Conservation (phyloP, 53 echinoderm and acorn worm species). For the Echinometra lucunter region DNA sequence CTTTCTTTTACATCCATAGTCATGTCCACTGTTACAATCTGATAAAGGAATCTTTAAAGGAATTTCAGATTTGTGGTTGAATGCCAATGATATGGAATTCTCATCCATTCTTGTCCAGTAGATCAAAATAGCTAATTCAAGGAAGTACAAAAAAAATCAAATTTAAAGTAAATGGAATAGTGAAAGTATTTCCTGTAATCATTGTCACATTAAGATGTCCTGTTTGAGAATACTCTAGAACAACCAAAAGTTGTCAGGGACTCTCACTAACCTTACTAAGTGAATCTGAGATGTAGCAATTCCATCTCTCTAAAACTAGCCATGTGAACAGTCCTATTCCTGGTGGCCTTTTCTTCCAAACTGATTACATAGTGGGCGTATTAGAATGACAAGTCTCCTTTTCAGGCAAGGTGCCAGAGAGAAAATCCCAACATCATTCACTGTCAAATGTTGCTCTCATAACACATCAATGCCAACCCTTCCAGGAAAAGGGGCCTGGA, state of each 20-base stretch:
- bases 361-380: slow-evolving; percentile 1
- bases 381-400: not conserved
- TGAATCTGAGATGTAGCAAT: not conserved
- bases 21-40: not conserved
- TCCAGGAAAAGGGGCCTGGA: not conserved
- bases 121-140: no score
- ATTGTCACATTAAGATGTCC: not conserved
- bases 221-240: not conserved
- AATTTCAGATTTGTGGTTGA: not conserved
- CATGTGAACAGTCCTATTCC: not conserved
- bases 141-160: not conserved
- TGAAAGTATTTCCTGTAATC: not conserved
- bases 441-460: not conserved
- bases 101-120: not conserved
- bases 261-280: not conserved
- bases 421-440: slow-evolving; percentile 1
- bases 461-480: not conserved
- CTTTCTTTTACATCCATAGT: not conserved
- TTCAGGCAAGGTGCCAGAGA: slow-evolving; percentile 10
- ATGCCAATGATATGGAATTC: not conserved
- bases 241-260: not conserved
- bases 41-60: not conserved
- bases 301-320: not conserved
- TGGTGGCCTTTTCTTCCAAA: not conserved
- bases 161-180: not conserved